Conservation (phyloP, 1,140 invertebrate genomes). For the Drosophila fuyamai region DNA sequence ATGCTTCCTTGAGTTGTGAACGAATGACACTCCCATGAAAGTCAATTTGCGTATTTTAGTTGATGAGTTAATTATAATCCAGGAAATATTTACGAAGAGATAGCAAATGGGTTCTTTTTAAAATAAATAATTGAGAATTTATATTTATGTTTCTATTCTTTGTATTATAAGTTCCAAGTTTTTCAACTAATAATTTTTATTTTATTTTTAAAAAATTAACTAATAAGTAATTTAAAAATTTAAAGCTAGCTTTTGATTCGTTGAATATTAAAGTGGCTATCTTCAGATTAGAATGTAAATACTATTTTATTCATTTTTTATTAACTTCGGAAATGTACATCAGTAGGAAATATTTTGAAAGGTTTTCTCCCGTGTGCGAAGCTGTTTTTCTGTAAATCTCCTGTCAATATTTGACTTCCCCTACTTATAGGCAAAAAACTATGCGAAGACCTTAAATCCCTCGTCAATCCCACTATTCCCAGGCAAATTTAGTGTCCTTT, state of each 20-base stretch:
- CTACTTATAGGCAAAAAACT: conserved; percentile 2
- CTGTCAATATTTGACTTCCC: conserved; percentile 1
- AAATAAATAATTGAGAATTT: too few species aligned
- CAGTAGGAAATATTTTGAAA: neutral
- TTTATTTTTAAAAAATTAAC: too few species aligned
- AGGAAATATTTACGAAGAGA: too few species aligned
- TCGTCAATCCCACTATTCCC: conserved; percentile 26
- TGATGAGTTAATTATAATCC: neutral
- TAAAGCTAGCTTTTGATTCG: too few species aligned
- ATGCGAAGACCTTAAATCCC: conserved; percentile 14
- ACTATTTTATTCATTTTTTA: too few species aligned
- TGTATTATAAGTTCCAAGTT: too few species aligned
- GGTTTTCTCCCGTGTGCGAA: neutral
- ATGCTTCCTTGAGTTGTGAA: neutral
- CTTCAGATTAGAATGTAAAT: too few species aligned
- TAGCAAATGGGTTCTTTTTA: too few species aligned
- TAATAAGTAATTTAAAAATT: too few species aligned
- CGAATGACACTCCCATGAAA: neutral
- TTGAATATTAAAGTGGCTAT: too few species aligned
- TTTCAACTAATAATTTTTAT: too few species aligned
- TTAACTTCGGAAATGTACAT: neutral
- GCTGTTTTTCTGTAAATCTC: conserved; percentile 5
- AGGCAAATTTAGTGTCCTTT: conserved; percentile 28
- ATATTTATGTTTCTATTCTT: too few species aligned
- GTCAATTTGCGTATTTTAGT: conserved; percentile 6